Base-by-base conservation (phyloP, 2,113 vertebrate species). In the Neopipo cinnamomea region DNA sequence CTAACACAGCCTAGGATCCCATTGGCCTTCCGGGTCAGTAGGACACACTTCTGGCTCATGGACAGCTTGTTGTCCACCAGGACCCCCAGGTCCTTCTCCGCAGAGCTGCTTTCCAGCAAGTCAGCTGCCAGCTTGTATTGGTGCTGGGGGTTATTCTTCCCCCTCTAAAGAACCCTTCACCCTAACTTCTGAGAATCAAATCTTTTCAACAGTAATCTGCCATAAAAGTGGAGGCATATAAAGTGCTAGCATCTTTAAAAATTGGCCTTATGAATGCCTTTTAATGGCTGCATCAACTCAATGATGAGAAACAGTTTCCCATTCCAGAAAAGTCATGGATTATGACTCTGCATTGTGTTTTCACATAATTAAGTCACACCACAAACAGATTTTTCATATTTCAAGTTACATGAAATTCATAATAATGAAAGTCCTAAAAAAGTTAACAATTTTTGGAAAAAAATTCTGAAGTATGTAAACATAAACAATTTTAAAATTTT, bases 1-100 rank as follows among this genome's bases (percentile, higher is more conserved):
- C 77, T 46, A 59, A 59, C 11, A 39, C 1, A 1, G 3, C 10
- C 28, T 7, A 14, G 23, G 23, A 53, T 30, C 3, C 11, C 53
- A 30, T 0, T n/a, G 33, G 0, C 19, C 33, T 30, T 67, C 46
- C 5, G 68, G n/a, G 24, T 5, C 7, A 11, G 24, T 5, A 12
- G 30, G 70, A 17, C n/a, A 39, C 62, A 25, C 28, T 46, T 11
- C 46, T 53, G 77, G 11, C 37, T 52, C 46, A 39, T 2, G 20
- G 46, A 75, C 39, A 75, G 12, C 0, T n/a, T 2, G 8, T 1
- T 67, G 6, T 18, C 7, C 39, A 61, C 11, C 70, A 30, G 33
- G 12, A 82, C 1, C 8, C 8, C 10, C 19, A 59, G 53, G 12
- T 14, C 14, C 27, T 80, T 28, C 61, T 39, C 28, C 8, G 11